phyloP scores from a whole-genome alignment of 2,797 vertebrate genomes.

The Tarsius wallacei region DNA sequence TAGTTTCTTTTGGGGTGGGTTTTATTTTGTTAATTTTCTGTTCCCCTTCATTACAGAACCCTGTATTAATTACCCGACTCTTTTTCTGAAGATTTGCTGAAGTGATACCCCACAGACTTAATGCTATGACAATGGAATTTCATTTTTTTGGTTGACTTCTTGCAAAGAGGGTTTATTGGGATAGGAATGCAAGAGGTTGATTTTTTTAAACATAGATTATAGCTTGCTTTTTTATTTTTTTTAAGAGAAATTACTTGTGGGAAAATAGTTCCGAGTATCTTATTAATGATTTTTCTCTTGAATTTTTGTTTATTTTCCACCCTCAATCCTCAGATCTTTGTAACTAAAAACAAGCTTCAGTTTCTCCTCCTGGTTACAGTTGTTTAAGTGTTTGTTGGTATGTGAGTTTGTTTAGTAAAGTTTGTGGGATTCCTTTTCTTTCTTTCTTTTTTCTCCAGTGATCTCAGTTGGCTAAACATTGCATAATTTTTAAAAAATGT shows the following conservation, averaged over 20 bases:
- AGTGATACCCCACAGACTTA: slow-evolving; percentile 69
- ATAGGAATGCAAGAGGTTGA: slow-evolving; percentile 66
- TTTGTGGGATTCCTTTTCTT: slow-evolving; percentile 66
- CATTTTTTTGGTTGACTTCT: slow-evolving; percentile 67
- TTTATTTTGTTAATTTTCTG: slow-evolving; percentile 48
- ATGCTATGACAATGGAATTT: slow-evolving; percentile 66
- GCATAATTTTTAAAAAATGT: slow-evolving; percentile 72
- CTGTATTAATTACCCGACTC: slow-evolving; percentile 52
- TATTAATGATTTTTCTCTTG: slow-evolving; percentile 79
- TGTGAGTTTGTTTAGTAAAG: slow-evolving; percentile 82
- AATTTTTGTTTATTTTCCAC: slow-evolving; percentile 78
- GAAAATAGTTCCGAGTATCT: slow-evolving; percentile 78
- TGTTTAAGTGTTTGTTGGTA: slow-evolving; percentile 76
- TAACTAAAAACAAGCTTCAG: slow-evolving; percentile 69
- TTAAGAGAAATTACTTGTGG: slow-evolving; percentile 72
- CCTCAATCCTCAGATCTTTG: slow-evolving; percentile 74
- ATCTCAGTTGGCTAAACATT: slow-evolving; percentile 82
- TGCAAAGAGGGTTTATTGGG: slow-evolving; percentile 70
- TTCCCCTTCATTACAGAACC: slow-evolving; percentile 8
- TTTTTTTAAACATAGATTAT: slow-evolving; percentile 37
- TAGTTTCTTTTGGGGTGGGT: slow-evolving; percentile 1
- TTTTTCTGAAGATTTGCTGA: slow-evolving; percentile 52
- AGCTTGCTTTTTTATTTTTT: slow-evolving; percentile 5
- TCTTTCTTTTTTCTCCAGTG: neutral
- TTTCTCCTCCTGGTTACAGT: slow-evolving; percentile 38